Evolutionary conservation across 2,888 invertebrate species (phyloP).

Genomic region (Hydrotaea diabolus): DNA sequence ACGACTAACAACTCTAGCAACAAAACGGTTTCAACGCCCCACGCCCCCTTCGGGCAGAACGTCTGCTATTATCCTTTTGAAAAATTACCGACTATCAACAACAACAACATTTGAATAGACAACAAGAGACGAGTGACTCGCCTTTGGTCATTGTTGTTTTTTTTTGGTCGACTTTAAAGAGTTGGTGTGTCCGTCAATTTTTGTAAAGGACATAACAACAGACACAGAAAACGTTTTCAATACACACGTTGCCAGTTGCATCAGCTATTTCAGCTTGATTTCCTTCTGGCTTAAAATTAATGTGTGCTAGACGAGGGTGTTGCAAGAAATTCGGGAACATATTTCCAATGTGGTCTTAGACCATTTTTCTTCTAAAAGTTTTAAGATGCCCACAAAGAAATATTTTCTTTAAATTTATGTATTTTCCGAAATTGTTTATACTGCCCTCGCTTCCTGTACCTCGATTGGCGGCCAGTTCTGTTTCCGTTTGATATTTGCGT

Average conservation of each 20-base stretch:
- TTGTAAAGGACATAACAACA: not conserved
- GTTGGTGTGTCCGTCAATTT: conserved; percentile 62
- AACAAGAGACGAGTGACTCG: conserved; percentile 54
- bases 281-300: conserved; percentile 7
- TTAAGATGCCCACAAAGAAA: no score
- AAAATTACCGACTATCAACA: conserved; percentile 34
- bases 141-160: conserved; percentile 65
- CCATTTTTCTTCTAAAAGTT: no score
- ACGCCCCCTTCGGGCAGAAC: not conserved
- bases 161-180: conserved; percentile 21
- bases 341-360: no score
- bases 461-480: not conserved
- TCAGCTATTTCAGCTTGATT: conserved; percentile 46
- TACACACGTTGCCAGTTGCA: conserved; percentile 49
- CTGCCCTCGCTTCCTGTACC: not conserved
- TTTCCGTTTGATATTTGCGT: not conserved
- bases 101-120: conserved; percentile 30
- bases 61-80: conserved; percentile 21
- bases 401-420: no score
- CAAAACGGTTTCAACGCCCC: not conserved
- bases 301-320: not conserved
- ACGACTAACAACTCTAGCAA: not conserved
- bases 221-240: not conserved
- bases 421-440: not conserved
- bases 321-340: not conserved